Percentiles rank a stretch among this genome's conserved stretches.
Evolutionary conservation across 2,888 invertebrate species (phyloP).

Genomic region (Latrodectus hesperus): DNA sequence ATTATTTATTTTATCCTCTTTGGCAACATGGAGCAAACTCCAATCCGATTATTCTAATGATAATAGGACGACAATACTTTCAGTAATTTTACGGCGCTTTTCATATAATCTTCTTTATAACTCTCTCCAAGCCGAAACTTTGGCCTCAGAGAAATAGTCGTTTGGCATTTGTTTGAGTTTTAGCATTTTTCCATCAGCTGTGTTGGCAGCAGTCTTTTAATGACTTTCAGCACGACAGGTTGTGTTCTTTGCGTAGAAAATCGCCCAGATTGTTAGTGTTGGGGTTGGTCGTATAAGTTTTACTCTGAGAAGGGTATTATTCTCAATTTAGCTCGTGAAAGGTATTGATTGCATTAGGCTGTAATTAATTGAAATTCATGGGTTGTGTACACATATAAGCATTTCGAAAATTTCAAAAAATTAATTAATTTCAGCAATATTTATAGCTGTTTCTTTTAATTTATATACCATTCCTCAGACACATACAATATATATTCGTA

Average conservation of each 20-base stretch:
- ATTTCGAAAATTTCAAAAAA: no score
- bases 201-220: constrained; percentile 19
- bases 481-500: no score
- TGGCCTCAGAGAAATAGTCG: constrained; percentile 13
- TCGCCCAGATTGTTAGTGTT: background rate
- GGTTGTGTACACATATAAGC: no score
- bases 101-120: background rate
- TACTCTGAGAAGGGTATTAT: no score
- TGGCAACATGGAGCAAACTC: constrained; percentile 18
- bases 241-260: background rate
- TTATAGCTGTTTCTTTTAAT: no score
- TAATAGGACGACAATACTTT: constrained; percentile 50
- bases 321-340: no score
- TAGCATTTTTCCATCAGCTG: constrained; percentile 39
- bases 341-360: no score
- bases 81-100: constrained; percentile 21
- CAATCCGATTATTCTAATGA: constrained; percentile 62
- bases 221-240: constrained; percentile 35
- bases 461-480: no score
- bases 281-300: background rate
- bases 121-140: background rate
- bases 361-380: no score
- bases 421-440: no score
- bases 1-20: constrained; percentile 29
- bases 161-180: constrained; percentile 44